A percentile compares a stretch with the other conserved stretches of the same genome.
phyloP scores from a whole-genome alignment of 92 coral and sea anemone species.

The Actinostola sp. region DNA sequence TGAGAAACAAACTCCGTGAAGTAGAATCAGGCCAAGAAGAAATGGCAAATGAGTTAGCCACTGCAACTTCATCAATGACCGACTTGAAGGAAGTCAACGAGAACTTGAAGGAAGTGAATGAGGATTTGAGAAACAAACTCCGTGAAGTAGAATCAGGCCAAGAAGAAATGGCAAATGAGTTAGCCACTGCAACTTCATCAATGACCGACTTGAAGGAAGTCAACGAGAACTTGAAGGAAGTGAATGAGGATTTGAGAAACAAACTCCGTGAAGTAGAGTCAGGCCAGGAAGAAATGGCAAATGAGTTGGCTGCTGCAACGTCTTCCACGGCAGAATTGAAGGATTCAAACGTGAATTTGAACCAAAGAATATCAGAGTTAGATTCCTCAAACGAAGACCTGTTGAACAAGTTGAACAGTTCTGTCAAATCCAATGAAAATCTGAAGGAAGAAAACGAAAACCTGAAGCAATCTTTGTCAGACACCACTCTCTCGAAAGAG shows the following conservation, averaged over 20 bases:
- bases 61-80: background rate
- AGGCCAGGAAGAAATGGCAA: constrained; percentile 12
- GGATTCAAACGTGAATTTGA: constrained; percentile 31
- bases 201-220: constrained; percentile 25
- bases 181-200: background rate
- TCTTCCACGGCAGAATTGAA: constrained; percentile 19
- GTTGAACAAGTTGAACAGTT: background rate
- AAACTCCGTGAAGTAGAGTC: constrained; percentile 14
- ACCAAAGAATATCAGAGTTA: background rate
- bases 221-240: no score
- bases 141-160: constrained; percentile 19
- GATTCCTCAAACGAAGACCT: constrained; percentile 1
- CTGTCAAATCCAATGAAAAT: constrained; percentile 6
- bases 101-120: constrained; percentile 33
- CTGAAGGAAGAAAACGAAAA: constrained; percentile 23
- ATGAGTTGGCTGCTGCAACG: no score
- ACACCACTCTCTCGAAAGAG: constrained; percentile 39
- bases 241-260: constrained; percentile 27
- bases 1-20: constrained; percentile 10
- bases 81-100: constrained; percentile 16
- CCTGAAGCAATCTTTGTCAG: constrained; percentile 33
- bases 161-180: background rate
- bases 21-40: constrained; percentile 8
- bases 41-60: constrained; percentile 1
- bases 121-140: constrained; percentile 9